phyloP scores from a whole-genome alignment of 2,113 vertebrate genomes.

The Morone saxatilis region DNA sequence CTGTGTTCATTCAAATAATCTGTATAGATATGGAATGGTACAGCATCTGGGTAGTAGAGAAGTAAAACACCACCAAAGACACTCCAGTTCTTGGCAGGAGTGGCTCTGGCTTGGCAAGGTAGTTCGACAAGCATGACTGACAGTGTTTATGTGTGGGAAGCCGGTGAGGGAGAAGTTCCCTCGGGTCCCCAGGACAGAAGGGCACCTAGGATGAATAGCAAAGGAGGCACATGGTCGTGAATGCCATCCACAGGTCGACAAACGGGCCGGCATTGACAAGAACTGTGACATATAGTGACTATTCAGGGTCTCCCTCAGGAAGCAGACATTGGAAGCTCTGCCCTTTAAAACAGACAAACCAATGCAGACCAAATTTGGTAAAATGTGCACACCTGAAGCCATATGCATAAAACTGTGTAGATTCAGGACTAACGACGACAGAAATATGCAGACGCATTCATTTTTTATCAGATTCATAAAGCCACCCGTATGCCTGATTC shows the following conservation, averaged over 20 bases:
- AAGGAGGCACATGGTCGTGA: not conserved
- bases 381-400: not conserved
- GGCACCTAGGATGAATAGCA: not conserved
- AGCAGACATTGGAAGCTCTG: not conserved
- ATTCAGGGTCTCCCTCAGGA: not conserved
- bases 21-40: not conserved
- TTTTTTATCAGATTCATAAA: too few relatives aligned
- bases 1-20: slow-evolving; percentile 18
- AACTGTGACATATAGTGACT: not conserved
- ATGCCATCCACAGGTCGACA: too few relatives aligned
- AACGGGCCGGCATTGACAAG: not conserved
- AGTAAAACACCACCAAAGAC: not conserved
- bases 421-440: too few relatives aligned
- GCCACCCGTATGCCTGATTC: too few relatives aligned
- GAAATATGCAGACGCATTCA: too few relatives aligned
- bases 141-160: not conserved
- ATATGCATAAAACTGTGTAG: too few relatives aligned
- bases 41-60: not conserved
- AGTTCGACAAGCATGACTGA: not conserved
- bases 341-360: not conserved
- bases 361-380: not conserved
- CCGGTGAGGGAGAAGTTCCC: not conserved
- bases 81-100: not conserved
- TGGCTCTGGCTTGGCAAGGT: not conserved
- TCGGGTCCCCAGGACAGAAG: too few relatives aligned